Conservation (phyloP, 1,140 invertebrate genomes). For the Drosophila pectinifera region DNA sequence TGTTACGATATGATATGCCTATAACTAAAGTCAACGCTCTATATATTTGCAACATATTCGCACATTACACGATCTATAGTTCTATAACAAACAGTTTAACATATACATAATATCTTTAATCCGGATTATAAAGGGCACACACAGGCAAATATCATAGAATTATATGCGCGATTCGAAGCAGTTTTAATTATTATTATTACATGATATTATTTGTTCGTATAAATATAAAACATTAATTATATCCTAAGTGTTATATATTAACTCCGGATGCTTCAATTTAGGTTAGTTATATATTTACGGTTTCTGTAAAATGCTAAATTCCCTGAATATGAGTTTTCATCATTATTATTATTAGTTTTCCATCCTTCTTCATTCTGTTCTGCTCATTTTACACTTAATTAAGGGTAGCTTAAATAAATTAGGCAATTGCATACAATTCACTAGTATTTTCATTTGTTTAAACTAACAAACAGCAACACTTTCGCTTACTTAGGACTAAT, state of each 20-base stretch:
- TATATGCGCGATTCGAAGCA: slow-evolving; percentile 40
- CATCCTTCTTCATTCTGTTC: too few relatives aligned
- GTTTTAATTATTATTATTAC: slow-evolving; percentile 47
- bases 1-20: slow-evolving; percentile 65
- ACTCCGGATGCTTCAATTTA: slow-evolving; percentile 50
- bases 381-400: slow-evolving; percentile 52
- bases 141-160: slow-evolving; percentile 37
- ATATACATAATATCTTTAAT: slow-evolving; percentile 47
- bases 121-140: slow-evolving; percentile 40
- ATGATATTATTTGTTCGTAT: slow-evolving; percentile 52
- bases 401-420: slow-evolving; percentile 49
- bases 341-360: slow-evolving; percentile 62
- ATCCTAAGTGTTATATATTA: slow-evolving; percentile 31
- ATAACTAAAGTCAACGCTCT: slow-evolving; percentile 76
- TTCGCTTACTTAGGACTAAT: slow-evolving; percentile 54
- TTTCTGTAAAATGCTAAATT: slow-evolving; percentile 84
- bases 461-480: slow-evolving; percentile 65
- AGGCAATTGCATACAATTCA: slow-evolving; percentile 51
- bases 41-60: slow-evolving; percentile 53
- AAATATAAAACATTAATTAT: slow-evolving; percentile 70
- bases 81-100: slow-evolving; percentile 48
- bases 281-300: slow-evolving; percentile 38
- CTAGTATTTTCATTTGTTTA: slow-evolving; percentile 54
- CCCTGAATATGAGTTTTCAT: slow-evolving; percentile 84
- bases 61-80: slow-evolving; percentile 20